These are phyloP conservation scores for Salvator merianae DNA, from an alignment of 2,113 vertebrate species.

Conservation along the genomic window DNA sequence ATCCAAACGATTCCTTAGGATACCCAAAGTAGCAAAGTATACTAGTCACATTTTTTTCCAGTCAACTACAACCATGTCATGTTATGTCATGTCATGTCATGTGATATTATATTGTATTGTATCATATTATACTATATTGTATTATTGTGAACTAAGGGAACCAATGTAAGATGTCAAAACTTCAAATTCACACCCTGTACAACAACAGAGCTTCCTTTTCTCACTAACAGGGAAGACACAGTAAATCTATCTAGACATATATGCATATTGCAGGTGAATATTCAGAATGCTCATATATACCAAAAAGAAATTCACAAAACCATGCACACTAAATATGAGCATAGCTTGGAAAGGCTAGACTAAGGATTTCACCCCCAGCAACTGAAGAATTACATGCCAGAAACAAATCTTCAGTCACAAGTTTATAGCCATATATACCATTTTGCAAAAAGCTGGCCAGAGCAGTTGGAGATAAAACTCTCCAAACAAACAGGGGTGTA, in stretches of 20 bases:
- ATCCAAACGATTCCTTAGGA: no score
- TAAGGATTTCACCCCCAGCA: not conserved
- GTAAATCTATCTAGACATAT: not conserved
- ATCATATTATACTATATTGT: no score
- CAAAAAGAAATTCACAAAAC: not conserved
- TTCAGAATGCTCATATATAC: not conserved
- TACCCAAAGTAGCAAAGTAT: not conserved
- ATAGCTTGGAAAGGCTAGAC: not conserved
- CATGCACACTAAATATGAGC: no score
- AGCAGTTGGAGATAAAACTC: not conserved
- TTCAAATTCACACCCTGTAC: not conserved
- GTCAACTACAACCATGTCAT: not conserved
- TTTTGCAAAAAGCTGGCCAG: not conserved
- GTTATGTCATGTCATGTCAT: no score
- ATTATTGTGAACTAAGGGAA: not conserved
- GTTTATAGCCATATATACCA: not conserved
- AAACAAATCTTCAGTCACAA: not conserved
- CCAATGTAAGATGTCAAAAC: no score
- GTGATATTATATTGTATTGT: no score
- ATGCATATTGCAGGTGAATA: not conserved
- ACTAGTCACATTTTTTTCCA: not conserved
- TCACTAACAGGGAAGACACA: not conserved
- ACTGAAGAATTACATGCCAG: not conserved
- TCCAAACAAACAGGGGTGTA: constrained; percentile 4
- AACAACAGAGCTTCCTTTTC: not conserved